phyloP scores from a whole-genome alignment of 1,140 invertebrate species.

The Lanistes nyassanus region DNA sequence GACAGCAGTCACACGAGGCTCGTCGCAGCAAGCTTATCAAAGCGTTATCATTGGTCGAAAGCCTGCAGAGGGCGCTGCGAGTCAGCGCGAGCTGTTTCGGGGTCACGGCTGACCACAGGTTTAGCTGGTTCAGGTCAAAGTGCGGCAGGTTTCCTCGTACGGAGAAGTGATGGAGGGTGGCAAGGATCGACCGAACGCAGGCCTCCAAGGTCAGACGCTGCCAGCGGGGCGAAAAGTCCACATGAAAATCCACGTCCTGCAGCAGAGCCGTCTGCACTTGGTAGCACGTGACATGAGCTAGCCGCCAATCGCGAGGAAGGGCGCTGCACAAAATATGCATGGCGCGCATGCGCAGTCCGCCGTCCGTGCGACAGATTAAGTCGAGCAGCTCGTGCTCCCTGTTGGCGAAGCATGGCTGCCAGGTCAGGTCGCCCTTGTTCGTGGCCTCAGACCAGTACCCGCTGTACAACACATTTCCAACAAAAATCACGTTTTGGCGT shows the following conservation, averaged over 20 bases:
- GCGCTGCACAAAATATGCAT: slow-evolving; percentile 40
- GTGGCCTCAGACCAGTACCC: slow-evolving; percentile 40
- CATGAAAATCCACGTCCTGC: slow-evolving; percentile 49
- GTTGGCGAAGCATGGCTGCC: slow-evolving; percentile 39
- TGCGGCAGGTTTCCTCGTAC: slow-evolving; percentile 40
- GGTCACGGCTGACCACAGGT: slow-evolving; percentile 31
- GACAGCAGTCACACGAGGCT: not conserved
- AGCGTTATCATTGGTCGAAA: slow-evolving; percentile 27
- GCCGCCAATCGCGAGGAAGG: slow-evolving; percentile 47
- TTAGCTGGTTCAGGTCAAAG: slow-evolving; percentile 45
- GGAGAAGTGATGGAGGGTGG: slow-evolving; percentile 41
- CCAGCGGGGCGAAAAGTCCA: slow-evolving; percentile 53
- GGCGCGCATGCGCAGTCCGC: slow-evolving; percentile 42
- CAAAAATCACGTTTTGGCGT: no score
- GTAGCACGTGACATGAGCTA: slow-evolving; percentile 40
- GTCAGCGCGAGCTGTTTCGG: not conserved
- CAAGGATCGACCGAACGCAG: slow-evolving; percentile 43
- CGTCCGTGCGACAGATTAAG: slow-evolving; percentile 46
- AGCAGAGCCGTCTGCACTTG: slow-evolving; percentile 49
- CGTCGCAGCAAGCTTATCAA: slow-evolving; percentile 25
- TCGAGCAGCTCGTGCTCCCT: slow-evolving; percentile 44
- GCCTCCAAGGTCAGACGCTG: slow-evolving; percentile 44
- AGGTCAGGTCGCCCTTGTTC: slow-evolving; percentile 40
- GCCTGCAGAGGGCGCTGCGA: slow-evolving; percentile 22
- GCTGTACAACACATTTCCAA: slow-evolving; percentile 32